Evolutionary conservation across 2,888 invertebrate species (phyloP).

Genomic region (Limnephilus marmoratus): DNA sequence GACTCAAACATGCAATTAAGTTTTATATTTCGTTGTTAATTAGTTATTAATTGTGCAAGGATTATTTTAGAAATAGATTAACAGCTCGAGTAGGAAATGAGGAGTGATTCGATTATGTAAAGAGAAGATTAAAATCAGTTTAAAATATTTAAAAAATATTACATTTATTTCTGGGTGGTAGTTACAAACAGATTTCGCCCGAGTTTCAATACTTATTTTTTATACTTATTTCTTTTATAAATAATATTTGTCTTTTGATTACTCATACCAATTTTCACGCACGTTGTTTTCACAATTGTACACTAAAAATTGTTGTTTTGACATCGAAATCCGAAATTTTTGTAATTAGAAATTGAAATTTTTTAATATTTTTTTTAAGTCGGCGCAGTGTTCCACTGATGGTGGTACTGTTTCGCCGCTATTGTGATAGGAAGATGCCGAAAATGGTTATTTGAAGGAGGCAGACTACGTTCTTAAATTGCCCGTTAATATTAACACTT

Average conservation of each 20-base stretch:
- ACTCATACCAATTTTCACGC: not conserved
- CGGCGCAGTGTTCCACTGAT: conserved; percentile 41
- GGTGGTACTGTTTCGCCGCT: conserved; percentile 46
- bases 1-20: not conserved
- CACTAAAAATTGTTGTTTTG: not conserved
- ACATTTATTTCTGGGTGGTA: not conserved
- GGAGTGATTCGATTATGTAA: too few relatives aligned
- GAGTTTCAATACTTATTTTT: not conserved
- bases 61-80: not conserved
- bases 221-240: not conserved
- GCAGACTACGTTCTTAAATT: conserved; percentile 40
- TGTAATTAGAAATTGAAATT: not conserved
- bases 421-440: conserved; percentile 54
- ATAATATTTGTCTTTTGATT: not conserved
- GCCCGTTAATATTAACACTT: conserved; percentile 50
- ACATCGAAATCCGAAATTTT: too few relatives aligned
- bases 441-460: conserved; percentile 52
- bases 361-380: not conserved
- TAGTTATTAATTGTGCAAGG: not conserved
- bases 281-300: not conserved
- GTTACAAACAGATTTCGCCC: not conserved
- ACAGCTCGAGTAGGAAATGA: too few relatives aligned
- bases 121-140: too few relatives aligned
- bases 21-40: not conserved
- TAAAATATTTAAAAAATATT: not conserved